These are phyloP conservation scores for Cryptomyrus ogoouensis DNA, from an alignment of 2,113 vertebrate genomes.

Conservation along the genomic window DNA sequence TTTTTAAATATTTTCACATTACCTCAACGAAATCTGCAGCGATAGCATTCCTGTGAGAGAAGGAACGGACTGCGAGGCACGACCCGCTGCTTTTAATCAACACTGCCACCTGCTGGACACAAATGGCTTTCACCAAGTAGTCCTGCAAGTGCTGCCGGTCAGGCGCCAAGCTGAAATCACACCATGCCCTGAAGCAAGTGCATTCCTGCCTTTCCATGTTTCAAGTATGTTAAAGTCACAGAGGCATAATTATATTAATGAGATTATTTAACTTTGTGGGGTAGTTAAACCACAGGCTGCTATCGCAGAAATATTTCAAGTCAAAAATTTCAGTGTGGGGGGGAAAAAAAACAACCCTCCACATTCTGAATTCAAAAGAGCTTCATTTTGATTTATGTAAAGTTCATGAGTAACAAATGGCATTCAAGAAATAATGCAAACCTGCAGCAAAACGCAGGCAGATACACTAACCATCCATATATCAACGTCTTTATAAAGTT, in stretches of 20 bases:
- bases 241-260: constrained; percentile 3
- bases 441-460: neutral
- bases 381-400: neutral
- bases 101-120: constrained; percentile 62
- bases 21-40: constrained; percentile 38
- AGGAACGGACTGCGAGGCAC: constrained; percentile 29
- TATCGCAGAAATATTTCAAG: neutral
- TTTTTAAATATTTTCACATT: constrained; percentile 28
- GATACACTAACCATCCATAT: neutral
- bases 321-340: neutral
- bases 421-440: neutral
- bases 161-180: neutral
- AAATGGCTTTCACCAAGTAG: neutral
- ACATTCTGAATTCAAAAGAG: neutral
- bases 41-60: constrained; percentile 29
- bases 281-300: neutral
- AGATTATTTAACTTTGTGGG: neutral
- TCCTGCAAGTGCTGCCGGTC: neutral
- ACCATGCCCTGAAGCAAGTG: neutral
- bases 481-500: neutral
- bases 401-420: neutral
- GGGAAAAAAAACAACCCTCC: neutral
- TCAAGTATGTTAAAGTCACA: neutral
- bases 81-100: constrained; percentile 55
- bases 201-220: neutral